These are phyloP conservation scores for Aphis gossypii DNA, from an alignment of 1,140 invertebrate genomes.

Conservation along the genomic window DNA sequence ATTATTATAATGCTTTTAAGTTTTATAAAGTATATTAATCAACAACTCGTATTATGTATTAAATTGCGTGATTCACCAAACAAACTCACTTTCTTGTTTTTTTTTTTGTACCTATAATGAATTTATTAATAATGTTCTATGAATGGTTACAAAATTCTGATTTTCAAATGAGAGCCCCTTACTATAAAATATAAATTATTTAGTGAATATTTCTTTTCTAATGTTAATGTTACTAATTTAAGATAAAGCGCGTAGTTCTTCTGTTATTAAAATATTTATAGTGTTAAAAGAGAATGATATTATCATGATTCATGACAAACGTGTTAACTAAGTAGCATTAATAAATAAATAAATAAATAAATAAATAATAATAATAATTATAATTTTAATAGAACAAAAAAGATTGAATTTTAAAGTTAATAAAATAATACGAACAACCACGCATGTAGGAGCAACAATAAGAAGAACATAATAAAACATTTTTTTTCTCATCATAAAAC, in stretches of 20 bases:
- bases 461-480: background rate
- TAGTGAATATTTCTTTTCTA: too few species aligned
- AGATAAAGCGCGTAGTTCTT: too few species aligned
- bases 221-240: too few species aligned
- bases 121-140: too few species aligned
- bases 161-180: too few species aligned
- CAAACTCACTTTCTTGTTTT: too few species aligned
- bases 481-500: background rate
- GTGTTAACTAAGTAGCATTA: background rate
- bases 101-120: too few species aligned
- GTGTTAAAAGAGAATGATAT: background rate
- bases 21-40: background rate
- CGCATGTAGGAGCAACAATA: background rate
- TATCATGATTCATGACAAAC: background rate
- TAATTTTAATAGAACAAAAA: background rate
- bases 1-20: background rate
- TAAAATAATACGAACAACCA: background rate
- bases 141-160: too few species aligned
- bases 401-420: background rate
- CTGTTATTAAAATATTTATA: too few species aligned
- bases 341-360: background rate
- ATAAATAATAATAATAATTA: background rate
- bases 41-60: background rate
- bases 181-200: too few species aligned
- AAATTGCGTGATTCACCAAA: background rate